These are phyloP conservation scores for Caenorhabditis sp. DNA, from an alignment of 2,888 invertebrate species.

Conservation along the genomic window DNA sequence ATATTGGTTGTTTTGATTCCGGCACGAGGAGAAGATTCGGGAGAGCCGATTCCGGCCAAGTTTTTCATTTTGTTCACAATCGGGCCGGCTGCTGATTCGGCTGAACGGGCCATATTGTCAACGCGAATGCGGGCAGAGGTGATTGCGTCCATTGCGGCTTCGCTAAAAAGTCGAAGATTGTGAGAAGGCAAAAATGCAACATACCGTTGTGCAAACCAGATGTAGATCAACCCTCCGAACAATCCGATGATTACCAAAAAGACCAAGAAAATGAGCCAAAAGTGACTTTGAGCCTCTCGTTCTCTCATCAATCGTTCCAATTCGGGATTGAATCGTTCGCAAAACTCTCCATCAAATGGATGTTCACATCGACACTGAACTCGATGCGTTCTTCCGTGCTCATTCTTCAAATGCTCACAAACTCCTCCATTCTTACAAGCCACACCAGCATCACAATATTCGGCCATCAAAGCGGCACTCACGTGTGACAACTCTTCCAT, in stretches of 20 bases:
- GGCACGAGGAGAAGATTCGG: conserved; percentile 11
- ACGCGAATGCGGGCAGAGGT: conserved; percentile 21
- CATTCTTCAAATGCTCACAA: conserved; percentile 27
- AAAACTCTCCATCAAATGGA: conserved; percentile 32
- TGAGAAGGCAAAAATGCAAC: no score
- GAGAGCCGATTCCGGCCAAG: conserved; percentile 3
- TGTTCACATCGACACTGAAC: conserved; percentile 28
- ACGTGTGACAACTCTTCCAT: conserved; percentile 22
- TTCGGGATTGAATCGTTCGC: conserved; percentile 32
- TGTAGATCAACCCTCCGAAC: conserved; percentile 12
- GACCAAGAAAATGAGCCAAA: conserved; percentile 8
- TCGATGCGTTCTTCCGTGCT: conserved; percentile 25
- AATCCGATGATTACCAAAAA: conserved; percentile 17
- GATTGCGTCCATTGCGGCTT: conserved; percentile 17
- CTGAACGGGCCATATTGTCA: conserved; percentile 29
- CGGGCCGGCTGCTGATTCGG: conserved; percentile 31
- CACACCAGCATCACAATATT: conserved; percentile 31
- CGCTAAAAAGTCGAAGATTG: no score
- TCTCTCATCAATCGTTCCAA: conserved; percentile 21
- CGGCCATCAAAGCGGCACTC: conserved; percentile 31
- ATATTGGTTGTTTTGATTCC: conserved; percentile 30
- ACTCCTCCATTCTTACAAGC: conserved; percentile 37
- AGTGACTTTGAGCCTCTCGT: neutral
- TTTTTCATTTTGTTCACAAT: conserved; percentile 28
- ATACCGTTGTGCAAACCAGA: conserved; percentile 14